Evolutionary conservation across 2,113 vertebrate genomes (phyloP).

Genomic region (Dipodomys spectabilis): DNA sequence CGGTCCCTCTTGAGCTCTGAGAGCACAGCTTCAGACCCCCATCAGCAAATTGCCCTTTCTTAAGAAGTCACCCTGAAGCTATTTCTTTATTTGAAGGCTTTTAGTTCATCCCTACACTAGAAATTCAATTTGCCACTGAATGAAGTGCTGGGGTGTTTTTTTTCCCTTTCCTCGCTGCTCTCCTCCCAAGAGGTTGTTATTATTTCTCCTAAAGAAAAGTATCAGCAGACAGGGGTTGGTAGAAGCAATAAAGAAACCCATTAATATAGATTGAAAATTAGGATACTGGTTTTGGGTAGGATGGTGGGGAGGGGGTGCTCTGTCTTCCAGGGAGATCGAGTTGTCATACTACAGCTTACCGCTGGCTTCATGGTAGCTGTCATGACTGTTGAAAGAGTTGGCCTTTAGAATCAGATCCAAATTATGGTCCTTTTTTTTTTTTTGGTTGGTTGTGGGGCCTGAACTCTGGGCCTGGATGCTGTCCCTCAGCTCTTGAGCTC

Average conservation of each 20-base stretch:
- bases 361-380: neutral
- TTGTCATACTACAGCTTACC: neutral
- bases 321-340: neutral
- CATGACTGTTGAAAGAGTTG: neutral
- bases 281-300: constrained; percentile 5
- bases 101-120: neutral
- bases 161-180: no score
- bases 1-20: neutral
- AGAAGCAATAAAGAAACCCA: constrained; percentile 43
- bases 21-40: constrained; percentile 29
- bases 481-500: no score
- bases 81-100: constrained; percentile 51
- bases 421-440: neutral
- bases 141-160: neutral
- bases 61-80: constrained; percentile 34
- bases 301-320: neutral
- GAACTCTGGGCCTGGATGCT: no score
- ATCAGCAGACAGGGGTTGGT: neutral
- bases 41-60: constrained; percentile 43
- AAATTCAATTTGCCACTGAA: constrained; percentile 36
- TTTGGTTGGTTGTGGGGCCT: no score
- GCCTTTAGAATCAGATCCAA: neutral
- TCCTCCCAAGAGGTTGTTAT: neutral
- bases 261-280: constrained; percentile 5
- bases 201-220: constrained; percentile 62